Percentiles rank a stretch among this genome's conserved stretches.
phyloP scores from a whole-genome alignment of 2,113 vertebrate genomes.

The Eolophus roseicapilla region DNA sequence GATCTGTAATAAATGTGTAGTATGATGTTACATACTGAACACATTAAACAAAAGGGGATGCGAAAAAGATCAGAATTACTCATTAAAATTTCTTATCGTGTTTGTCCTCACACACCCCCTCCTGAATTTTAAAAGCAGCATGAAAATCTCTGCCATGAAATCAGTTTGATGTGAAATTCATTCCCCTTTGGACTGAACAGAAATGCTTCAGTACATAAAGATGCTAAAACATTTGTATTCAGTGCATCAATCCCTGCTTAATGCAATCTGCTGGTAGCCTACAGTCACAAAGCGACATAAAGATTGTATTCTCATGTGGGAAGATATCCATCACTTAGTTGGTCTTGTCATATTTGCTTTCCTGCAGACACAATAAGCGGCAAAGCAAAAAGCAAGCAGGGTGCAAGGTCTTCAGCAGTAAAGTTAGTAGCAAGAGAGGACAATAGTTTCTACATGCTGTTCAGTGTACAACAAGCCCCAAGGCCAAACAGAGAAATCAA shows the following conservation, averaged over 20 bases:
- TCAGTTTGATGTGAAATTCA: not conserved
- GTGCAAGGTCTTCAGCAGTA: not conserved
- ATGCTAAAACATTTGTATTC: constrained; percentile 40
- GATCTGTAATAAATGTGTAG: not conserved
- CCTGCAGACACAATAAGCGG: constrained; percentile 26
- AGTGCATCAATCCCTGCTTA: not conserved
- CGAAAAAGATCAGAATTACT: not conserved
- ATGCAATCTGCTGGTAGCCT: constrained; percentile 45
- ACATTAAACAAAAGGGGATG: not conserved
- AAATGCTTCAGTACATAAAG: not conserved
- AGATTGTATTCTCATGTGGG: constrained; percentile 42
- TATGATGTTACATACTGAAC: not conserved
- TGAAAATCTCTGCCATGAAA: not conserved
- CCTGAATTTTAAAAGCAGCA: not conserved
- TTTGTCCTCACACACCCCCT: not conserved
- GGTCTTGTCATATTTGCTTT: constrained; percentile 41
- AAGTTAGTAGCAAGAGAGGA: not conserved
- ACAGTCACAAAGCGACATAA: not conserved
- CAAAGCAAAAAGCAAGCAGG: not conserved
- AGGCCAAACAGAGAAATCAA: constrained; percentile 16
- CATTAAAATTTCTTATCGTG: not conserved
- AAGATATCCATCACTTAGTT: constrained; percentile 33
- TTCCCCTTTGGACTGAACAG: not conserved
- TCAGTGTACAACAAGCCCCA: not conserved
- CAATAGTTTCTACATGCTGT: not conserved